These are phyloP conservation scores for Phoronis australis DNA, from an alignment of 2,888 invertebrate genomes.

Conservation along the genomic window DNA sequence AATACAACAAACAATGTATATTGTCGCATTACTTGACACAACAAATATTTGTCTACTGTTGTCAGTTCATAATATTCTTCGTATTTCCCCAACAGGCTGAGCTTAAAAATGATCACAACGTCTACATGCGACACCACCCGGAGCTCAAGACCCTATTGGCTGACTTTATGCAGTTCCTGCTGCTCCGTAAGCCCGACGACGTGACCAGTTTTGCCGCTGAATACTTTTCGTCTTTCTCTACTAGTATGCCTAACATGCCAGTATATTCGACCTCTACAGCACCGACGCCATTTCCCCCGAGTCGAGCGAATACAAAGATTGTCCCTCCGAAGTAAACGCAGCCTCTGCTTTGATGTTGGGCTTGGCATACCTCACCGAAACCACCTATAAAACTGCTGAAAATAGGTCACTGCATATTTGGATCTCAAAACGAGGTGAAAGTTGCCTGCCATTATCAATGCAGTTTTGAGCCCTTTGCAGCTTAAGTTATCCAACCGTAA, in stretches of 20 bases:
- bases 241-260: slow-evolving; percentile 30
- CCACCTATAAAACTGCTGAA: no score
- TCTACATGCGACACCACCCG: slow-evolving; percentile 49
- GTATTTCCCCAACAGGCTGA: slow-evolving; percentile 36
- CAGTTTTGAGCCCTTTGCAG: no score
- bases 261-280: slow-evolving; percentile 35
- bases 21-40: background rate
- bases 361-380: no score
- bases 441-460: no score
- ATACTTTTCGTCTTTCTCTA: slow-evolving; percentile 49
- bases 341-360: no score
- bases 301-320: slow-evolving; percentile 11
- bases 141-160: slow-evolving; percentile 48
- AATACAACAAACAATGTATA: background rate
- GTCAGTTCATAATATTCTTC: background rate
- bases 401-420: no score
- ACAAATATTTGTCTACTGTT: background rate
- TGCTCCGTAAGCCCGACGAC: slow-evolving; percentile 51
- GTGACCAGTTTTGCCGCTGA: slow-evolving; percentile 48
- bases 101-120: slow-evolving; percentile 43
- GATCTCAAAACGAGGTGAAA: no score
- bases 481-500: no score
- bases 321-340: no score
- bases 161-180: slow-evolving; percentile 51
- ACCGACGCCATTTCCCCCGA: slow-evolving; percentile 35